Evolutionary conservation across 1,140 invertebrate species (phyloP), one percentile per base, ranked within the genome.

Genomic region (Dolichoris vasculosae): DNA sequence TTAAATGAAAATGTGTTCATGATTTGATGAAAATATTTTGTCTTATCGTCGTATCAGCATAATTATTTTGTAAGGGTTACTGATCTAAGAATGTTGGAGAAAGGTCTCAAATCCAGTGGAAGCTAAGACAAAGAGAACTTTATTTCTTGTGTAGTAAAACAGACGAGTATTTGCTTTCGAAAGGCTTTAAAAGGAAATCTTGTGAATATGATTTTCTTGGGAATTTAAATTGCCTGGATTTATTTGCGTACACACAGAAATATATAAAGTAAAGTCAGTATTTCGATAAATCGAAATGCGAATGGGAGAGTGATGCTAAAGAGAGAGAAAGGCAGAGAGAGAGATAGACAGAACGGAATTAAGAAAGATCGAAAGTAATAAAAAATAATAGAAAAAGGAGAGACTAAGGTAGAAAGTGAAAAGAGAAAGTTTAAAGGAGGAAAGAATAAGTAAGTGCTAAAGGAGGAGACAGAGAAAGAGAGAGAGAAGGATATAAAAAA

Each of bases 221-320:
- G 43, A 67, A 80, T 82, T 40, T 13, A 73, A 85, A 85, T 76
- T 30, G 40, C 71, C n/a, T 59, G 71, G 59, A 82, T 82, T 82
- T 79, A 80, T 79, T 81, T 26, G 48, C 35, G 32, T n/a, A 43
- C 55, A 71, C 32, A 35, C 17, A 40, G 30, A 51, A 46, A 67
- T 63, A 48, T 82, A 82, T 78, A 82, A 67, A 77, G 59, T 43
- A 80, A 48, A 32, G 30, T 35, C 63, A n/a, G 46, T 48, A 46
- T 69, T 43, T 17, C n/a, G 79, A 85, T 85, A 85, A 76, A 71
- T 69, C 20, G 67, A n/a, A 55, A 78, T 43, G 32, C 63, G 30
- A 32, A 26, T 46, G 4, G 2, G 4, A n/a, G 40, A n/a, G 8
- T 13, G 71, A 46, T 69, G 6, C 0, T 32, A 15, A 38, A 32